Evolutionary conservation across 1,140 invertebrate species (phyloP), one percentile per base, ranked within the genome.

Genomic region (Heliconius melpomene): DNA sequence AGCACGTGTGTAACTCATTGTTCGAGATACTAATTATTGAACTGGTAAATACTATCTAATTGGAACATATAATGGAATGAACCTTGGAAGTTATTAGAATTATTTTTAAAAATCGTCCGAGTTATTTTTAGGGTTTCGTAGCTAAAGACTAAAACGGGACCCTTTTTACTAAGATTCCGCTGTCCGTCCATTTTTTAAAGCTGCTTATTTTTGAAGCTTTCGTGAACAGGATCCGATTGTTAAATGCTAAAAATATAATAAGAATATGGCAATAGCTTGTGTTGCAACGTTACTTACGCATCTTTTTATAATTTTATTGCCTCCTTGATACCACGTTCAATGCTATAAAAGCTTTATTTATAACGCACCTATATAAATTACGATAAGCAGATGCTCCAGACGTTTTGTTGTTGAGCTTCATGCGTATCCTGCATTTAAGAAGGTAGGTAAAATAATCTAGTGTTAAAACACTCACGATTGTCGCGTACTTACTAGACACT

Each of bases 271-370:
- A 0, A 66, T 16, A 29, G 13, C 3, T 66, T 3, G 60, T 66
- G 9, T 66, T 60, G n/a, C n/a, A 60, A 23, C 52, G 52, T 60
- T 29, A 26, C 60, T 66, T 66, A 29, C 60, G 26, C 11, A 29
- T 18, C 23, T 66, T 66, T 66, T 66, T 66, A 66, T 66, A 66
- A 66, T 66, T 1, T 66, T 66, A 66, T 11, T 66, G 60, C 60
- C 60, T 66, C 26, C 60, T 66, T 7, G 60, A 66, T 66, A 66
- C 60, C 29, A 26, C 26, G 26, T 26, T 66, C 23, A n/a, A 66
- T 29, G 60, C 60, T 66, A 29, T 66, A 66, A 66, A 66, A 66
- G 60, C 60, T 29, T 66, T 66, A 66, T 66, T 66, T 66, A 66
- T 66, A 66, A 16, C 60, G 11, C 9, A 66, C 60, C 60, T 66